Percentiles rank a stretch among this genome's conserved stretches.
These are phyloP conservation scores for Alouatta palliata DNA, from an alignment of 2,113 vertebrate genomes.

Conservation along the genomic window DNA sequence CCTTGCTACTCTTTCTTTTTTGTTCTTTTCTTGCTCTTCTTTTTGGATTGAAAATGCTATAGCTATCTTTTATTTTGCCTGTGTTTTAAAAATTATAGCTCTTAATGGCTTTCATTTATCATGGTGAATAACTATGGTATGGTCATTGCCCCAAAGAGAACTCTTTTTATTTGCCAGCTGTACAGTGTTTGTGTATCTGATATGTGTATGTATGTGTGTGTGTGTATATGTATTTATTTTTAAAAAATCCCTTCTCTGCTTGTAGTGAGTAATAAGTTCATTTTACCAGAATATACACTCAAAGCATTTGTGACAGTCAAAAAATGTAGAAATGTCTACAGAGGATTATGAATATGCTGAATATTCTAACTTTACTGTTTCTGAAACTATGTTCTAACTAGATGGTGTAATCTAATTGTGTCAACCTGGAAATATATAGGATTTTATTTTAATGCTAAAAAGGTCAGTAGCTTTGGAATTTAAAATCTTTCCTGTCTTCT, in stretches of 20 bases:
- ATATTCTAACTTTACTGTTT: constrained; percentile 84
- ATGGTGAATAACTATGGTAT: constrained; percentile 22
- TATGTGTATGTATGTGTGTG: background rate
- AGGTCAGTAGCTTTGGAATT: constrained; percentile 83
- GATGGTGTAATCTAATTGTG: constrained; percentile 85
- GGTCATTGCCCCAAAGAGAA: constrained; percentile 37
- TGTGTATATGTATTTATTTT: background rate
- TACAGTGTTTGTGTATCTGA: background rate
- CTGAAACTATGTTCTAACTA: constrained; percentile 83
- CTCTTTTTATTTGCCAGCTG: background rate
- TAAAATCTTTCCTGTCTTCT: constrained; percentile 83
- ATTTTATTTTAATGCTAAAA: constrained; percentile 89
- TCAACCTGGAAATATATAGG: constrained; percentile 82
- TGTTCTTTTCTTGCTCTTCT: background rate
- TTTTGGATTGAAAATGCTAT: constrained; percentile 4
- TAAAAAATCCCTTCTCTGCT: constrained; percentile 63
- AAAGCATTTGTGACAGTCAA: constrained; percentile 79
- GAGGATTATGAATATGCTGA: constrained; percentile 84
- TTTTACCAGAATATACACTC: constrained; percentile 81
- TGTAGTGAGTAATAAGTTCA: constrained; percentile 82
- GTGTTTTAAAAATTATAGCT: background rate
- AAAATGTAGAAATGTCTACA: constrained; percentile 84
- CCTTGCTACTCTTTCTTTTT: background rate
- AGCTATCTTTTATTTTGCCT: constrained; percentile 14
- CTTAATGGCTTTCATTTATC: constrained; percentile 50